A percentile compares a stretch with the other conserved stretches of the same genome.
Evolutionary conservation across 1,140 invertebrate genomes (phyloP).

Genomic region (Achroia grisella): DNA sequence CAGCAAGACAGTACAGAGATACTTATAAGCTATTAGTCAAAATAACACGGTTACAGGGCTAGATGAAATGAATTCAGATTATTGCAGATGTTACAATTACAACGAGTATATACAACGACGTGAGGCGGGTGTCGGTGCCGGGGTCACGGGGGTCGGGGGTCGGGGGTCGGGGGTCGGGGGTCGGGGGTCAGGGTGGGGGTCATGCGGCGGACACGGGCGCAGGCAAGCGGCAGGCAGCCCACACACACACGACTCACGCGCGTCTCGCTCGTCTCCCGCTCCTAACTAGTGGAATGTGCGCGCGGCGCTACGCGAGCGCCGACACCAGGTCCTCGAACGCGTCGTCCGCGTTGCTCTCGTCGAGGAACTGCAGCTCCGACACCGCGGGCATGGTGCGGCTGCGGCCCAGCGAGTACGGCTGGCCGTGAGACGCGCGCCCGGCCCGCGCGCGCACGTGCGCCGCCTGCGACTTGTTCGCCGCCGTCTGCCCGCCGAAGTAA

Average conservation of each 20-base stretch:
- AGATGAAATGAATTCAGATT: slow-evolving; percentile 42
- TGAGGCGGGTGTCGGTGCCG: slow-evolving; percentile 16
- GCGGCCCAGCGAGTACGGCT: slow-evolving; percentile 74
- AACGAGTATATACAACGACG: slow-evolving; percentile 33
- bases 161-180: slow-evolving; percentile 36
- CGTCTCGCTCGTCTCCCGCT: slow-evolving; percentile 52
- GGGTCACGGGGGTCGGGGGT: slow-evolving; percentile 2
- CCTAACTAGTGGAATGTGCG: slow-evolving; percentile 61
- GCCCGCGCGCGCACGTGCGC: slow-evolving; percentile 48
- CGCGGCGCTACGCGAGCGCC: slow-evolving; percentile 61
- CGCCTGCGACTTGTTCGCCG: slow-evolving; percentile 29
- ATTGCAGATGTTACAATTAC: slow-evolving; percentile 22
- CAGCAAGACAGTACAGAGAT: slow-evolving; percentile 52
- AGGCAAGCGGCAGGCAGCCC: slow-evolving; percentile 57
- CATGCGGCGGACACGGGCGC: slow-evolving; percentile 25
- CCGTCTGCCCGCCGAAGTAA: slow-evolving; percentile 78
- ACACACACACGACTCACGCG: slow-evolving; percentile 71
- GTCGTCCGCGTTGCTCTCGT: slow-evolving; percentile 82
- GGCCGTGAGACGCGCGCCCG: slow-evolving; percentile 63
- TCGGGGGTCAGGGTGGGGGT: slow-evolving; percentile 20
- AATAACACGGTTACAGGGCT: slow-evolving; percentile 62
- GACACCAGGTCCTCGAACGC: slow-evolving; percentile 85
- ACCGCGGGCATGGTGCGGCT: slow-evolving; percentile 83
- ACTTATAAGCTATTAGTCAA: slow-evolving; percentile 68
- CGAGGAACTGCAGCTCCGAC: slow-evolving; percentile 77